phyloP scores from a whole-genome alignment of 1,140 invertebrate genomes.

The Drosophila kanapiae region DNA sequence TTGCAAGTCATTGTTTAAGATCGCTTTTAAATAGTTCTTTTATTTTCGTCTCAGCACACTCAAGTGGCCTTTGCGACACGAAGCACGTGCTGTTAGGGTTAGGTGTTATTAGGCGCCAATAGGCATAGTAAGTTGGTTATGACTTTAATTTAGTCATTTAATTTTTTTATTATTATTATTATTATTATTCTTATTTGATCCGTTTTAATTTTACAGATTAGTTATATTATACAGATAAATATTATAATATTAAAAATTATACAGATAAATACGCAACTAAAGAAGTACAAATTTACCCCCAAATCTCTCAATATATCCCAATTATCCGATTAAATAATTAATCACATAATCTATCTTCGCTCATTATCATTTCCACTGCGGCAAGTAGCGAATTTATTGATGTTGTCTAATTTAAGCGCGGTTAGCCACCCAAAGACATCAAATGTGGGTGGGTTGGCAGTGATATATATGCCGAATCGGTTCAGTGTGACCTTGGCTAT shows the following conservation, averaged over 20 bases:
- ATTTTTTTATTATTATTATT: no score
- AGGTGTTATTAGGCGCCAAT: no score
- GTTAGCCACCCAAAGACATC: not conserved
- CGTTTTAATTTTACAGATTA: no score
- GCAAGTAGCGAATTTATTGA: slow-evolving; percentile 1
- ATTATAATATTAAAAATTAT: not conserved
- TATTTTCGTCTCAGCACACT: no score
- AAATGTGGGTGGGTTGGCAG: not conserved
- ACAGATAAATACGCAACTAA: no score
- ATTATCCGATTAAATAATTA: slow-evolving; percentile 9
- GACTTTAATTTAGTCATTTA: no score
- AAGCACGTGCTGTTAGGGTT: no score
- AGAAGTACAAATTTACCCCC: not conserved
- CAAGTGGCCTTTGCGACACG: no score
- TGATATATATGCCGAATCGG: slow-evolving; percentile 27
- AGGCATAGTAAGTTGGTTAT: no score
- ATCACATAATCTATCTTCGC: slow-evolving; percentile 3
- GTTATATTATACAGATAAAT: not conserved
- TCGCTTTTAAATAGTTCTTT: no score
- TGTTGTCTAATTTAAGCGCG: slow-evolving; percentile 1
- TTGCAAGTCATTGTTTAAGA: not conserved
- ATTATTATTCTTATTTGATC: no score
- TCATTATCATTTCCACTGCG: not conserved
- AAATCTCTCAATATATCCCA: not conserved
- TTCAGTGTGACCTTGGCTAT: slow-evolving; percentile 5